These are phyloP conservation scores for Ophion costatus DNA, from an alignment of 2,888 invertebrate species.

Conservation along the genomic window DNA sequence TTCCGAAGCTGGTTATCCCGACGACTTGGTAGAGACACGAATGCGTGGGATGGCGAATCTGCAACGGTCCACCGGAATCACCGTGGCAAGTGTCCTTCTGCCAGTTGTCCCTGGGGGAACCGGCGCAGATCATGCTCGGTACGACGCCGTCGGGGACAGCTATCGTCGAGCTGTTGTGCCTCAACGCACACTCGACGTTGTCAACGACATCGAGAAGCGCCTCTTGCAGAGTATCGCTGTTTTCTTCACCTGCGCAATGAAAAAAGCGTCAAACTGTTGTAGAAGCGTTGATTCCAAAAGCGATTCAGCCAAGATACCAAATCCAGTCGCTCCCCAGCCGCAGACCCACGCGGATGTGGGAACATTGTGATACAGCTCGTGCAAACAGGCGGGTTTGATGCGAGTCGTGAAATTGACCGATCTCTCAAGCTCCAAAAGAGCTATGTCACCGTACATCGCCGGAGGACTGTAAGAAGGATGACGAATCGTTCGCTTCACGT, in stretches of 20 bases:
- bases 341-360: constrained; percentile 70
- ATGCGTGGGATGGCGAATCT: constrained; percentile 73
- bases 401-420: constrained; percentile 71
- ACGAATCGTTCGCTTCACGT: constrained; percentile 55
- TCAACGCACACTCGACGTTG: constrained; percentile 78
- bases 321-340: constrained; percentile 83
- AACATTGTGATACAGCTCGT: constrained; percentile 66
- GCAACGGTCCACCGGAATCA: constrained; percentile 79
- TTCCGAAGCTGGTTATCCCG: constrained; percentile 83
- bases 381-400: constrained; percentile 84
- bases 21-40: constrained; percentile 81
- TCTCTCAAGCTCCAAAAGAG: constrained; percentile 85
- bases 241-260: constrained; percentile 70
- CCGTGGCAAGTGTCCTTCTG: constrained; percentile 77
- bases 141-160: constrained; percentile 77
- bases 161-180: constrained; percentile 69
- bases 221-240: constrained; percentile 82
- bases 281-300: too few relatives aligned
- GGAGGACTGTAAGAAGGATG: constrained; percentile 71
- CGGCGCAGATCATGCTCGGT: constrained; percentile 84
- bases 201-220: constrained; percentile 81
- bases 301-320: constrained; percentile 63
- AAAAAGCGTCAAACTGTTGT: background rate
- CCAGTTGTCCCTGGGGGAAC: constrained; percentile 80
- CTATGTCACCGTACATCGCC: constrained; percentile 88